Conservation (phyloP, 2,797 vertebrate species). For the Microhierax caerulescens region DNA sequence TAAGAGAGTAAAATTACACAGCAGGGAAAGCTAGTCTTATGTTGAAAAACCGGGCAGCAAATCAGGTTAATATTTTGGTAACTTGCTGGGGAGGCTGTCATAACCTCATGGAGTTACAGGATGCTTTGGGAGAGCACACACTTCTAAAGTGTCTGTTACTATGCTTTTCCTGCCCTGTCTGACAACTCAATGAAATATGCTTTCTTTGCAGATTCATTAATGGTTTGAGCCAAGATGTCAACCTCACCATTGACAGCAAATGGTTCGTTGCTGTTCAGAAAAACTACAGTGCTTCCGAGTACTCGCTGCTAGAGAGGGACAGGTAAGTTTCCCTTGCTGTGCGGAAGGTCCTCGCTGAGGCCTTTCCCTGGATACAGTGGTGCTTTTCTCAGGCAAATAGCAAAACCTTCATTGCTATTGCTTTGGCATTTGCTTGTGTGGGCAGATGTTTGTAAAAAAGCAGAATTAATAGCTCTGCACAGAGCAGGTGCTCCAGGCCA, state of each 20-base stretch:
- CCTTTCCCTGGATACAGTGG: neutral
- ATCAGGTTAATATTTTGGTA: neutral
- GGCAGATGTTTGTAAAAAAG: neutral
- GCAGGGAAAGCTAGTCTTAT: neutral
- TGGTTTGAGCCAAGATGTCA: conserved; percentile 71
- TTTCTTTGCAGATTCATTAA: conserved; percentile 87
- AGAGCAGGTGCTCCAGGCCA: neutral
- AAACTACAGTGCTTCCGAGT: conserved; percentile 74
- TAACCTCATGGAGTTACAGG: neutral
- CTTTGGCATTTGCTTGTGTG: neutral
- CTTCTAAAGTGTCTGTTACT: neutral
- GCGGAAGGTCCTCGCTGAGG: neutral
- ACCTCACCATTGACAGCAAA: conserved; percentile 71
- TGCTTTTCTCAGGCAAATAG: neutral
- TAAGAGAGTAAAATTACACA: neutral
- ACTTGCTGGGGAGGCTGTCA: neutral
- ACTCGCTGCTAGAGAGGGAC: conserved; percentile 64
- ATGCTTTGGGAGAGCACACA: neutral
- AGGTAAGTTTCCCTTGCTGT: conserved; percentile 71
- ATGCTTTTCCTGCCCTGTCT: neutral
- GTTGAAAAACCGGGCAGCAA: neutral
- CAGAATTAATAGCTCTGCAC: neutral
- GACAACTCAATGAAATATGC: neutral
- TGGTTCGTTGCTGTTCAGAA: conserved; percentile 47
- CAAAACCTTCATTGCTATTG: neutral